A percentile compares a stretch with the other conserved stretches of the same genome.
phyloP scores from a whole-genome alignment of 1,140 invertebrate genomes.

The Zaprionus capensis region DNA sequence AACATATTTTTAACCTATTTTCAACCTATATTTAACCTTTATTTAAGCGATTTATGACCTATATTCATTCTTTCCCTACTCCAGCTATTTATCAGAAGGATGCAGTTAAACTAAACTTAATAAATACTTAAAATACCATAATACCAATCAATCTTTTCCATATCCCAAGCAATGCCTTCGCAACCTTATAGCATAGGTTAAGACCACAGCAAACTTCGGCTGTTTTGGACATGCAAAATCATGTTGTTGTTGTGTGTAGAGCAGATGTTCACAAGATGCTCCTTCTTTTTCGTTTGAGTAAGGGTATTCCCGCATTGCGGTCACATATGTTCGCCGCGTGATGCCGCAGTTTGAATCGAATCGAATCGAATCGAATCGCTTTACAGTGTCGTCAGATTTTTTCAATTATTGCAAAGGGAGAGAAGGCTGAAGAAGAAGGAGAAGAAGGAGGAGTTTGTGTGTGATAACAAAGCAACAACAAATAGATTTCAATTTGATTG shows the following conservation, averaged over 20 bases:
- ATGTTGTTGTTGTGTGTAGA: not conserved
- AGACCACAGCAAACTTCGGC: not conserved
- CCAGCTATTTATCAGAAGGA: no score
- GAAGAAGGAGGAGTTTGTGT: not conserved
- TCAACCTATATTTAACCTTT: no score
- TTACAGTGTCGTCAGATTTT: constrained; percentile 14
- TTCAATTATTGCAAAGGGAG: constrained; percentile 9
- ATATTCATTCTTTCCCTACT: no score
- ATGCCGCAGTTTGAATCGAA: not conserved
- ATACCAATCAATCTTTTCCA: no score
- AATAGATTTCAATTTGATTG: constrained; percentile 82
- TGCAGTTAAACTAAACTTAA: no score
- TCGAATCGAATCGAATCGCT: not conserved
- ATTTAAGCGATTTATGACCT: no score
- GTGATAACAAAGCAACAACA: constrained; percentile 65
- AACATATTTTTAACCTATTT: no score
- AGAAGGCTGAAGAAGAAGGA: not conserved
- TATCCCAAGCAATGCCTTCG: no score
- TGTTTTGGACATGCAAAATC: not conserved
- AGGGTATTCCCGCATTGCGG: not conserved
- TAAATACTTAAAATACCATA: no score
- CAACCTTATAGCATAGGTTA: not conserved
- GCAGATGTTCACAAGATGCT: not conserved
- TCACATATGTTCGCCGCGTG: constrained; percentile 1
- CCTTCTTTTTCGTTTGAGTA: not conserved